Base-by-base conservation (phyloP, 2,113 vertebrate genomes). In the Chlorocebus sabaeus region DNA sequence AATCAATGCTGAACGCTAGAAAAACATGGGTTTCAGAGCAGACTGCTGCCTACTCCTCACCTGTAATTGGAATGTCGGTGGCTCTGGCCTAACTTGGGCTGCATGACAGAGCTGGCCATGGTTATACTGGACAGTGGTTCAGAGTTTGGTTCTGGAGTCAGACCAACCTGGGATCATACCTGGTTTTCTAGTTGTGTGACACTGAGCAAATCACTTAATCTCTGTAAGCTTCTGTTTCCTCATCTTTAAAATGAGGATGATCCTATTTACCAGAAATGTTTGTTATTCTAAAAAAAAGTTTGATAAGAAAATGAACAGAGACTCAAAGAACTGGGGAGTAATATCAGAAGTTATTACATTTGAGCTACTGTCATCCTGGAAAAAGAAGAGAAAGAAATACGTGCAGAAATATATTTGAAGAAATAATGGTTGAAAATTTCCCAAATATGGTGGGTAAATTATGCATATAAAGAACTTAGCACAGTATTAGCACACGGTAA, bases 1-100 rank as follows among this genome's bases (percentile, higher is more conserved):
- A 98, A 98, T 98, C 89, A 94, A 92, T 96, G 95, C 79, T 97
- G 96, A 98, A 97, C 96, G 84, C 90, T 96, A 96, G 96, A 95
- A 97, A 96, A 98, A 93, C 32, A 23, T 5, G 70, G 79, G 40
- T 85, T 95, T 84, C 95, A 76, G 95, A 95, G 98, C 97, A 68
- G 85, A 72, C 45, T 50, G 38, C 55, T 84, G 88, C 4, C 61
- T 84, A 79, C 25, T 79, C 82, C 85, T 92, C 85, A 91, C 73
- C 10, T 93, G 50, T 20, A 52, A 89, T 87, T 59, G 43, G 50
- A 93, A 40, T 20, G 3, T 79, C 38, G 40, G 25, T 5, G 16
- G 35, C 55, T 48, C 67, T 35, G 68, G 30, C n/a, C 38, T 25
- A 43, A 43, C 20, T 17, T 25, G 3, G 20, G 25, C 30, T 80